Percentiles rank a stretch among this genome's conserved stretches.
These are phyloP conservation scores for Garrulus glandarius DNA, from an alignment of 2,797 vertebrate genomes.

Conservation along the genomic window DNA sequence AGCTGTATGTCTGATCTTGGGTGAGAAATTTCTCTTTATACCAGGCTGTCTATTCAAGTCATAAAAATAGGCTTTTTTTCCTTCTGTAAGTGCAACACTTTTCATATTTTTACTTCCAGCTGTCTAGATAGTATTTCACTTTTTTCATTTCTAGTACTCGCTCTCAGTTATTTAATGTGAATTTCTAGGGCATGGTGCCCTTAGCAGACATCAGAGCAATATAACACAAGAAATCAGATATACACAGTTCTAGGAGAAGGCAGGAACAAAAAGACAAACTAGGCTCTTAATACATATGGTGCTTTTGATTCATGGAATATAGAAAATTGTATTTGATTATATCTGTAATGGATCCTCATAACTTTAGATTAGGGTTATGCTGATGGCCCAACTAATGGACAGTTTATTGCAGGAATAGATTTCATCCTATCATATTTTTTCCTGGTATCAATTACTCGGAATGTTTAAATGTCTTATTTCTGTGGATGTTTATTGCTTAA, in stretches of 20 bases:
- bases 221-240: constrained; percentile 58
- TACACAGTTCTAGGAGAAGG: constrained; percentile 28
- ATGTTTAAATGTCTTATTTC: constrained; percentile 67
- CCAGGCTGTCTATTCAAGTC: constrained; percentile 46
- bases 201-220: constrained; percentile 67
- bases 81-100: constrained; percentile 59
- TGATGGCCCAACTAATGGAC: constrained; percentile 55
- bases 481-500: constrained; percentile 65
- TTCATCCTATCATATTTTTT: constrained; percentile 54
- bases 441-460: constrained; percentile 67
- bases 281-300: constrained; percentile 28
- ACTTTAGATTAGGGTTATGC: constrained; percentile 65
- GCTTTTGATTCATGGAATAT: constrained; percentile 65
- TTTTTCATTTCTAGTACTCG: constrained; percentile 63
- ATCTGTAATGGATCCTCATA: constrained; percentile 64
- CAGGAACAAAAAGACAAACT: constrained; percentile 56
- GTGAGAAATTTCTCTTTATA: constrained; percentile 60
- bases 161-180: constrained; percentile 67
- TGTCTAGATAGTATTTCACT: constrained; percentile 68
- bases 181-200: constrained; percentile 71
- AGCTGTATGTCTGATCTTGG: neutral
- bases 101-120: constrained; percentile 68
- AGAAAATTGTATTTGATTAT: constrained; percentile 66
- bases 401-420: constrained; percentile 49
- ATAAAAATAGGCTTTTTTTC: constrained; percentile 37